Conservation (phyloP, 2,113 vertebrate species). For the Orthochromis indermauri region DNA sequence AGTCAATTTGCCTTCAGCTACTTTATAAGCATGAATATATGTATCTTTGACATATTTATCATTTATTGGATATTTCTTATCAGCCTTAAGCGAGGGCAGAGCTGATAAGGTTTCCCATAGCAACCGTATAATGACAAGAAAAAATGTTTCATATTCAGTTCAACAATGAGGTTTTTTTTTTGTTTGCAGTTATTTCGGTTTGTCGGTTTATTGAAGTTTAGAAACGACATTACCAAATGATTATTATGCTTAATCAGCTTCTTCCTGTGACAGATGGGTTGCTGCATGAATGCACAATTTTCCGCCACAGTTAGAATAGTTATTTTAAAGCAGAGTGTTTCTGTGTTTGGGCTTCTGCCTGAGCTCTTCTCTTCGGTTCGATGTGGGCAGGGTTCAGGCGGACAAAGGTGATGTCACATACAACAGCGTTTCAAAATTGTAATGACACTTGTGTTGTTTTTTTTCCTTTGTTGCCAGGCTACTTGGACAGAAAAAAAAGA, state of each 20-base stretch:
- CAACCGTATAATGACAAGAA: neutral
- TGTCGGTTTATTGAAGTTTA: neutral
- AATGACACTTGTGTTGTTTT: neutral
- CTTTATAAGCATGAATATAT: neutral
- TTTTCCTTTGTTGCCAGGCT: neutral
- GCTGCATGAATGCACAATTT: neutral
- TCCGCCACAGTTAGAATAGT: neutral
- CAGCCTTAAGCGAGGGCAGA: neutral
- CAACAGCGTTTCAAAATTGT: neutral
- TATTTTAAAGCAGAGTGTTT: neutral
- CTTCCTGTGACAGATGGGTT: neutral
- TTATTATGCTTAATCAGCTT: neutral
- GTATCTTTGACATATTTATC: neutral
- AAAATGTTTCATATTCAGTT: neutral
- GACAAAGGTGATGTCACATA: neutral
- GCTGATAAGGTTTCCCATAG: neutral
- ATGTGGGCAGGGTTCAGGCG: neutral
- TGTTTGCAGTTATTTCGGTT: neutral
- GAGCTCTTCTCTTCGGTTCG: neutral
- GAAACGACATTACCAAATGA: neutral
- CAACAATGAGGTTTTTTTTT: fast-evolving
- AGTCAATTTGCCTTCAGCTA: neutral
- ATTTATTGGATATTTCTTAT: neutral
- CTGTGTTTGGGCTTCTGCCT: neutral
- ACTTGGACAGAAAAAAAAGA: neutral